Evolutionary conservation across 2,888 invertebrate species (phyloP).

Genomic region (Temnothorax ravouxi): DNA sequence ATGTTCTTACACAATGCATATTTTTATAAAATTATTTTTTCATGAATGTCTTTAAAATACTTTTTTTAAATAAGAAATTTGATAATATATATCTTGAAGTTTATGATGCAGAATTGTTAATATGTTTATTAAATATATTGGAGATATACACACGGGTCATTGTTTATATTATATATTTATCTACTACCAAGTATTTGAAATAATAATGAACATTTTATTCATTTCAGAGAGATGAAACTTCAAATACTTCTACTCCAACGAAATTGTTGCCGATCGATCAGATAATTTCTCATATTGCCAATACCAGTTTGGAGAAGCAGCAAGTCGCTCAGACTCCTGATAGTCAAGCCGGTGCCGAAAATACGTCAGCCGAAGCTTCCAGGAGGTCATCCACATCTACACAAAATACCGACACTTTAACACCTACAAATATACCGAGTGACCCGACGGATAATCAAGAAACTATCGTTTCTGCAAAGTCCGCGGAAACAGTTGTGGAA

Average conservation of each 20-base stretch:
- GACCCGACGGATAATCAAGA: slow-evolving; percentile 81
- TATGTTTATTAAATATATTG: background rate
- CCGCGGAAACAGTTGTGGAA: slow-evolving; percentile 75
- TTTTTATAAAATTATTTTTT: slow-evolving; percentile 14
- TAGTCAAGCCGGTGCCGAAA: slow-evolving; percentile 70
- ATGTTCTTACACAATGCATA: background rate
- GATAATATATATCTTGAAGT: slow-evolving; percentile 5
- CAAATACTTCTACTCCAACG: slow-evolving; percentile 84
- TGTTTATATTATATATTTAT: slow-evolving; percentile 20
- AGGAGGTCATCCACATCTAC: slow-evolving; percentile 85
- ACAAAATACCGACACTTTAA: slow-evolving; percentile 84
- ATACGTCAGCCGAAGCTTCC: slow-evolving; percentile 81
- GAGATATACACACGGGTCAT: background rate
- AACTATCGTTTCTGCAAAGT: slow-evolving; percentile 69
- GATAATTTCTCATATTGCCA: slow-evolving; percentile 84
- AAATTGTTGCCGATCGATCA: slow-evolving; percentile 85
- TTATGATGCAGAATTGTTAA: slow-evolving; percentile 32
- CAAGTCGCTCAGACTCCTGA: slow-evolving; percentile 76
- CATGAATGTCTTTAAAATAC: slow-evolving; percentile 34
- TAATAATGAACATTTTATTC: slow-evolving; percentile 53
- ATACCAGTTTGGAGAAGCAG: slow-evolving; percentile 78
- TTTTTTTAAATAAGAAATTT: slow-evolving; percentile 12
- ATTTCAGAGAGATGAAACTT: slow-evolving; percentile 86
- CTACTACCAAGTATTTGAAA: slow-evolving; percentile 13
- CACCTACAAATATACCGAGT: slow-evolving; percentile 82